These are phyloP conservation scores for Sturmia bella DNA, from an alignment of 2,888 invertebrate genomes.

Conservation along the genomic window DNA sequence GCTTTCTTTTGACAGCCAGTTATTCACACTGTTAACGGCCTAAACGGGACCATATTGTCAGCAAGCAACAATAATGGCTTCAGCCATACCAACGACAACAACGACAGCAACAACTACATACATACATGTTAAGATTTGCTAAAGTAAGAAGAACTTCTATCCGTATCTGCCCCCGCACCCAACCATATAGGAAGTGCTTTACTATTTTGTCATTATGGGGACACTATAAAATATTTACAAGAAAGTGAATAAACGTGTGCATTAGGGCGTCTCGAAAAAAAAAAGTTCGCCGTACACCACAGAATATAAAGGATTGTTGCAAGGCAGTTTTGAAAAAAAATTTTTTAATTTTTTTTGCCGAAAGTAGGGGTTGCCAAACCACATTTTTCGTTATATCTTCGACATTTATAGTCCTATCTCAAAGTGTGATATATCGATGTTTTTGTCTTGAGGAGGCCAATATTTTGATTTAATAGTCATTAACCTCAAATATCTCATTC, in stretches of 20 bases:
- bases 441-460: no score
- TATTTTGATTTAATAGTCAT: no score
- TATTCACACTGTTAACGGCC: slow-evolving; percentile 63
- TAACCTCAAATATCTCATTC: no score
- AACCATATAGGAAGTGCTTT: slow-evolving; percentile 59
- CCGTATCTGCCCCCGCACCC: slow-evolving; percentile 8
- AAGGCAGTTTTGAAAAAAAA: no score
- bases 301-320: no score
- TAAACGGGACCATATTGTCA: slow-evolving; percentile 62
- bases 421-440: no score
- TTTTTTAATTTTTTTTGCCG: no score
- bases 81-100: slow-evolving; percentile 8
- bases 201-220: slow-evolving; percentile 58
- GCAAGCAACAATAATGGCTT: slow-evolving; percentile 33
- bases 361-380: no score
- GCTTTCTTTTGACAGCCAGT: slow-evolving; percentile 55
- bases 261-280: no score
- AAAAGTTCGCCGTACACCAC: no score
- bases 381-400: no score
- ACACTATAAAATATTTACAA: slow-evolving; percentile 59
- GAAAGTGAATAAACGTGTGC: slow-evolving; percentile 19
- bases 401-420: no score
- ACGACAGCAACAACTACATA: slow-evolving; percentile 4
- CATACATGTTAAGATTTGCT: slow-evolving; percentile 54
- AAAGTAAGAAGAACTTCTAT: slow-evolving; percentile 28